A percentile compares a stretch with the other conserved stretches of the same genome.
phyloP scores from a whole-genome alignment of 2,113 vertebrate genomes.

The Microtus montanus region DNA sequence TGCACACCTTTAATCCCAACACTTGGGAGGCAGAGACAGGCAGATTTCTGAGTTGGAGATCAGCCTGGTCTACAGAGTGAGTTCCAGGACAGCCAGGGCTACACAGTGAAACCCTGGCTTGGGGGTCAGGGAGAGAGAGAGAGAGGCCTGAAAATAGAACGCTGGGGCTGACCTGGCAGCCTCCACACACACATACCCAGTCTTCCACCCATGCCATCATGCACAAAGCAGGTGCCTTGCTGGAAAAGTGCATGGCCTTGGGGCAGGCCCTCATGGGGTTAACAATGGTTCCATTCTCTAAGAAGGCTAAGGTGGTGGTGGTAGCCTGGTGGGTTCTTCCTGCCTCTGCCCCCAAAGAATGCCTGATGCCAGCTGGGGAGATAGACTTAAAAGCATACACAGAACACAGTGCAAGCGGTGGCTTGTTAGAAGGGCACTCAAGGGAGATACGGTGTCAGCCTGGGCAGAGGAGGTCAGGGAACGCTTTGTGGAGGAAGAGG shows the following conservation, averaged over 20 bases:
- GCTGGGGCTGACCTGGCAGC: background rate
- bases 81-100: background rate
- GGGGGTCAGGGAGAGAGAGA: too few species aligned
- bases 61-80: background rate
- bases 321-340: background rate
- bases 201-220: background rate
- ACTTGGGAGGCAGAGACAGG: background rate
- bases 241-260: background rate
- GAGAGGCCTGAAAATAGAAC: too few species aligned
- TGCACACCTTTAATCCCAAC: background rate
- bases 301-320: background rate
- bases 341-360: background rate
- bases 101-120: background rate
- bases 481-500: constrained; percentile 31
- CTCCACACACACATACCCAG: background rate
- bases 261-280: background rate
- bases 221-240: background rate
- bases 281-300: background rate
- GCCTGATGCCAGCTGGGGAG: background rate
- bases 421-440: background rate
- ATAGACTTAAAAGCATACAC: background rate
- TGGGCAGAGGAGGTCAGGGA: background rate
- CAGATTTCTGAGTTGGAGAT: background rate
- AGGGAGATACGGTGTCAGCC: background rate
- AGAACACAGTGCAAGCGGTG: background rate